Evolutionary conservation across 2,797 vertebrate genomes (phyloP), one percentile per base, ranked within the genome.

Genomic region (Lindbergichthys nudifrons): DNA sequence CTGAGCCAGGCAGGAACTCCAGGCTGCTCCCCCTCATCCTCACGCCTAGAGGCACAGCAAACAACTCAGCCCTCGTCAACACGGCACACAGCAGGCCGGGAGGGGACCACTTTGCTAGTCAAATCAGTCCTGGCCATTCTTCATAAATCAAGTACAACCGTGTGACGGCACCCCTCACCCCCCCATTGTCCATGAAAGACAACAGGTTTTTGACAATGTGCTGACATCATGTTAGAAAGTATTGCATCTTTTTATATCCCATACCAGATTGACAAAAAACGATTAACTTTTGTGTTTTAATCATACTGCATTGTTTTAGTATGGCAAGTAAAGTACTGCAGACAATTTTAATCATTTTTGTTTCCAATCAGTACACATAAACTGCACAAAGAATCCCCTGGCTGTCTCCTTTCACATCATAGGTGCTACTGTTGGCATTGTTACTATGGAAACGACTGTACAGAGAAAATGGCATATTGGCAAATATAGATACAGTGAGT

Each of bases 1-100:
- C 91, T 89, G 93, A 93, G 92, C 89, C 87, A 85, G 87, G 92
- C 90, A 83, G 83, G 81, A 90, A 87, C 90, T 90, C 87, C 87
- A 83, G 88, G 88, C 90, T 87, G 81, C 87, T 77, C 87, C 83
- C 85, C 89, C 79, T 87, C 87, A 85, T 91, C 89, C 89, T 87
- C 87, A 87, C 78, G 81, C 88, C 88, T 74, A 84, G 87, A 91
- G 88, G 88, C 88, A 85, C 81, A 79, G 86, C 87, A 89, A 91
- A 91, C 88, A 90, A 79, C 78, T 85, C 85, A 81, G 84, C 80
- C 85, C 87, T 85, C 75, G 66, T 85, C 84, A 77, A 86, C 85
- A 65, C 73, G 72, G 78, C 82, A 83, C 87, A 72, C 80, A 74
- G 87, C 86, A 64, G 81, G 81, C 81, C 59, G 56, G 82, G 82